Conservation (phyloP, 2,113 vertebrate genomes). For the Synodontis membranacea region DNA sequence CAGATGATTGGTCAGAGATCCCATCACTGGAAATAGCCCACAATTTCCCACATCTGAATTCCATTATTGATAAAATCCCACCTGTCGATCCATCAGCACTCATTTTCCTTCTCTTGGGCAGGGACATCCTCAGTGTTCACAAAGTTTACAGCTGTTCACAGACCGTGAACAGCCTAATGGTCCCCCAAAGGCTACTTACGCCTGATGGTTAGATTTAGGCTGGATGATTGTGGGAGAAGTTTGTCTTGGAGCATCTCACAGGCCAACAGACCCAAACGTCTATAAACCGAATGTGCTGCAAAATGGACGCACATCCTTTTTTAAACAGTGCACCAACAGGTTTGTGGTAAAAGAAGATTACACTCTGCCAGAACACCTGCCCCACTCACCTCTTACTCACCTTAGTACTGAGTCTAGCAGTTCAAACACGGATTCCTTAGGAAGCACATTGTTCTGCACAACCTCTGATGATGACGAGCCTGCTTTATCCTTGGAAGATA, state of each 20-base stretch:
- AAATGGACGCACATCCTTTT: background rate
- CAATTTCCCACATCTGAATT: background rate
- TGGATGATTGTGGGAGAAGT: conserved; percentile 16
- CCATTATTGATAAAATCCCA: background rate
- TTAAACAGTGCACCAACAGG: background rate
- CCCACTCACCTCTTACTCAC: background rate
- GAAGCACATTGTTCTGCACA: too few relatives aligned
- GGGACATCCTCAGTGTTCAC: conserved; percentile 20
- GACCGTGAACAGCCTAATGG: conserved; percentile 33
- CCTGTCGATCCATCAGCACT: background rate
- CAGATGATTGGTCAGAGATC: conserved; percentile 38
- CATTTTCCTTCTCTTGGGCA: conserved; percentile 23
- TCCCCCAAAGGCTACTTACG: background rate
- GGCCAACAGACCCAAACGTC: background rate
- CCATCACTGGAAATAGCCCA: conserved; percentile 5
- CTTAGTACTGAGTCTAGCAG: background rate
- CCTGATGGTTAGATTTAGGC: background rate
- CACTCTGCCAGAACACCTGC: too few relatives aligned
- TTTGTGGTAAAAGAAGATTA: background rate
- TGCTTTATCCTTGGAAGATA: background rate
- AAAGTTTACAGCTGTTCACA: too few relatives aligned
- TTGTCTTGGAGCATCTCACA: background rate
- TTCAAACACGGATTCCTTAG: too few relatives aligned
- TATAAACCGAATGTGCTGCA: background rate
- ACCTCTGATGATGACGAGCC: too few relatives aligned